Evolutionary conservation across 1,140 invertebrate genomes (phyloP).

Genomic region (Trichogramma pretiosum): DNA sequence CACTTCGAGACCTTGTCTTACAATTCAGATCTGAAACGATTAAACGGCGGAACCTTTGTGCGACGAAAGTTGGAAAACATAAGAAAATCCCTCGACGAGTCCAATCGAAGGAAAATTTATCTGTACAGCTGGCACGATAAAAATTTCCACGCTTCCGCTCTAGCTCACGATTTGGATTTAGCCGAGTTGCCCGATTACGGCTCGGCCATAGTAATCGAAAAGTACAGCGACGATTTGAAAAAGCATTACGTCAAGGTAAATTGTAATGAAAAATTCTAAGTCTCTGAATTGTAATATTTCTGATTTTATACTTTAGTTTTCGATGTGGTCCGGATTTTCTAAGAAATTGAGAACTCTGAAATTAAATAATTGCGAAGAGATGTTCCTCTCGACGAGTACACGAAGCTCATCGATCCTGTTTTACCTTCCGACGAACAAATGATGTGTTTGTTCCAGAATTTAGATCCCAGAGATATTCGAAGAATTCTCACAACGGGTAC

Average conservation of each 20-base stretch:
- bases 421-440: conserved; percentile 6
- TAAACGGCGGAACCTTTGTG: not conserved
- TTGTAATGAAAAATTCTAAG: not conserved
- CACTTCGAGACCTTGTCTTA: not conserved
- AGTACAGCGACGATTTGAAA: not conserved
- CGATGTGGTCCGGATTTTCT: not conserved
- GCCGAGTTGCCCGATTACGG: not conserved
- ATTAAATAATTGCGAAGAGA: not conserved
- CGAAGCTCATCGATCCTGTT: not conserved
- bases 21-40: not conserved
- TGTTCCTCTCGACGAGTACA: conserved; percentile 1
- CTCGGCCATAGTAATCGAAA: not conserved
- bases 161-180: not conserved
- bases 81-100: not conserved
- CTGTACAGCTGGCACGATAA: conserved; percentile 5
- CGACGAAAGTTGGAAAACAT: conserved; percentile 1
- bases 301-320: not conserved
- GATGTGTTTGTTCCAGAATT: conserved; percentile 3
- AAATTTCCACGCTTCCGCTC: not conserved
- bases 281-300: not conserved
- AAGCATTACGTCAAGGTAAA: conserved; percentile 1
- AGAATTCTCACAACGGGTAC: not conserved
- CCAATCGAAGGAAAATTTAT: conserved; percentile 3
- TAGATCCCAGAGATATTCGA: not conserved
- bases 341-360: not conserved